Evolutionary conservation across 2,113 vertebrate species (phyloP).

Genomic region (Brachirus orientalis): DNA sequence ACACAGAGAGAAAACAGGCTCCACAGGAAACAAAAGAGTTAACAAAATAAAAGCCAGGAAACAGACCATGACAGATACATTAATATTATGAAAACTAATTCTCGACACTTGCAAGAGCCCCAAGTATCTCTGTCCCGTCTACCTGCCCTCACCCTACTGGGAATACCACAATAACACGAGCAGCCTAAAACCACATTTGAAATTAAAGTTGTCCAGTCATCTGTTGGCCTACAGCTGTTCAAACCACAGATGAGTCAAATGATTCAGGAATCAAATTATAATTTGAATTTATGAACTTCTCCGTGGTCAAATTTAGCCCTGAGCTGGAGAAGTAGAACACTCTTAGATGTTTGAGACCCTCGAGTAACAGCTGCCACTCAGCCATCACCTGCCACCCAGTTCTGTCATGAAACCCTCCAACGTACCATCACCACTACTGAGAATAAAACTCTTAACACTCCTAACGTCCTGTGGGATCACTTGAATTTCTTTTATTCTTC

Average conservation of each 20-base stretch:
- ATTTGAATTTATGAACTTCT: conserved; percentile 12
- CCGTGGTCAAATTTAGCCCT: conserved; percentile 20
- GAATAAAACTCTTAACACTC: conserved; percentile 68
- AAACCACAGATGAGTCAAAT: conserved; percentile 39
- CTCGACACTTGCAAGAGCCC: neutral
- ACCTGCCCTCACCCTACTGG: conserved; percentile 10
- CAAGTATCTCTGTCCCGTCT: neutral
- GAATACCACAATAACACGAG: conserved; percentile 4
- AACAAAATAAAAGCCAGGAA: too few species aligned
- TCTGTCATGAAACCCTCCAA: conserved; percentile 58
- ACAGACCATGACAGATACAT: too few species aligned
- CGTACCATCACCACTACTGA: conserved; percentile 33
- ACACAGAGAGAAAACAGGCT: too few species aligned
- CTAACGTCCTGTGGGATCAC: conserved; percentile 54
- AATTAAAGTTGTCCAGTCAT: conserved; percentile 38
- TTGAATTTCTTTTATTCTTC: conserved; percentile 10
- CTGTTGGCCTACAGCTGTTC: conserved; percentile 40
- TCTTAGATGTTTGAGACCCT: conserved; percentile 37
- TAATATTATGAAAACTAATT: neutral
- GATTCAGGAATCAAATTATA: conserved; percentile 31
- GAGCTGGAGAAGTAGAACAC: conserved; percentile 51
- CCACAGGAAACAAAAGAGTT: too few species aligned
- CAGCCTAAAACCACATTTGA: conserved; percentile 24
- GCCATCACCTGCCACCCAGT: conserved; percentile 69
- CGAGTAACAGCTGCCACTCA: conserved; percentile 62